Percentiles rank a stretch among this genome's conserved stretches.
Conservation (phyloP, 2,888 invertebrate genomes). For the Apamea crenata region DNA sequence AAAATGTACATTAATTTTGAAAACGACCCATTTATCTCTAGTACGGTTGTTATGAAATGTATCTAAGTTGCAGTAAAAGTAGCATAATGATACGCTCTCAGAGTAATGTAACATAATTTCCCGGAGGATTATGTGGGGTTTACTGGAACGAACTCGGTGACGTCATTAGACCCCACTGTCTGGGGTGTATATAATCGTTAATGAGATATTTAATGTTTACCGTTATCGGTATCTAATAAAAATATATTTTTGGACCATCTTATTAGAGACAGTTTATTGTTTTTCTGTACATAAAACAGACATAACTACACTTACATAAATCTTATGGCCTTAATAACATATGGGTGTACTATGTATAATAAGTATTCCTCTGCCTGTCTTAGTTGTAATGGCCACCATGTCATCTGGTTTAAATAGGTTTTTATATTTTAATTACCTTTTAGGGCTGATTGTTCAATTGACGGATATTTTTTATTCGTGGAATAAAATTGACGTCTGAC, state of each 20-base stretch:
- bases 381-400: too few relatives aligned
- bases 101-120: constrained; percentile 32
- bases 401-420: too few relatives aligned
- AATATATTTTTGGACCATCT: neutral
- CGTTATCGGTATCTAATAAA: constrained; percentile 1
- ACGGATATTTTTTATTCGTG: too few relatives aligned
- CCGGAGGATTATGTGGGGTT: constrained; percentile 28
- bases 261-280: neutral
- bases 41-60: constrained; percentile 2
- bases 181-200: neutral
- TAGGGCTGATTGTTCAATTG: too few relatives aligned
- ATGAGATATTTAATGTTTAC: constrained; percentile 32
- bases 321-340: neutral
- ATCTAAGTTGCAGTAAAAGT: neutral
- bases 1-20: neutral
- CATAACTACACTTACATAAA: neutral
- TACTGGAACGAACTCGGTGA: constrained; percentile 36
- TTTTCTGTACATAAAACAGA: neutral
- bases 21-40: neutral
- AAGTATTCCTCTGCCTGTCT: neutral
- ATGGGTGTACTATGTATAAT: neutral
- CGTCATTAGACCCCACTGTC: constrained; percentile 2
- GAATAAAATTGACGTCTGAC: too few relatives aligned
- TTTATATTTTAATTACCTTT: too few relatives aligned
- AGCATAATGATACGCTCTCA: constrained; percentile 24